These are phyloP conservation scores for Stomatorhinus walkeri DNA, from an alignment of 2,797 vertebrate genomes.

Conservation along the genomic window DNA sequence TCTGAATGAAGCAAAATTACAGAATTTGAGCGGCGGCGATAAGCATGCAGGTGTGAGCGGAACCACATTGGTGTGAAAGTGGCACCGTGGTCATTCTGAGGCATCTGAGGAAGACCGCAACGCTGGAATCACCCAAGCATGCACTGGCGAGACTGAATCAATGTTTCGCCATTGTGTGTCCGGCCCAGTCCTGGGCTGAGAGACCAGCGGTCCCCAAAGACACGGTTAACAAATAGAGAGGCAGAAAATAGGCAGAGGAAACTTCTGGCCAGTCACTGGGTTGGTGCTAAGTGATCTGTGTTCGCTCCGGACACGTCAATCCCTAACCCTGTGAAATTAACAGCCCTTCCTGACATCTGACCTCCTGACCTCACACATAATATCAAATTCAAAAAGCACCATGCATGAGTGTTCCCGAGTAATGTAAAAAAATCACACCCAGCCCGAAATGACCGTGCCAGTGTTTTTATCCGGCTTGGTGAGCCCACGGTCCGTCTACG, in stretches of 20 bases:
- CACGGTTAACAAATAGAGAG: constrained; percentile 91
- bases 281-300: constrained; percentile 99
- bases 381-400: constrained; percentile 96
- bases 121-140: constrained; percentile 34
- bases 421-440: constrained; percentile 70
- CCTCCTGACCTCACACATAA: constrained; percentile 88
- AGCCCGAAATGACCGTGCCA: constrained; percentile 74
- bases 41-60: background rate
- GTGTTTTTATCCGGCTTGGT: constrained; percentile 71
- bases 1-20: background rate
- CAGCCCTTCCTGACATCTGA: constrained; percentile 93
- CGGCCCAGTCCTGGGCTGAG: constrained; percentile 76
- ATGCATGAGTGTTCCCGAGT: constrained; percentile 95
- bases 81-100: background rate
- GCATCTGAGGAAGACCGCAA: background rate
- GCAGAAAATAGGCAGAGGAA: constrained; percentile 69
- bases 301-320: constrained; percentile 96
- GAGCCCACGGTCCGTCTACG: constrained; percentile 61
- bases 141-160: constrained; percentile 53
- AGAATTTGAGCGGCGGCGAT: background rate
- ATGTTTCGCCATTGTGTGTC: constrained; percentile 69
- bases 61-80: background rate
- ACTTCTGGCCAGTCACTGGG: constrained; percentile 74
- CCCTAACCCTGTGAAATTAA: constrained; percentile 99
- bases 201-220: constrained; percentile 75